Percentiles rank a stretch among this genome's conserved stretches.
Evolutionary conservation across 2,888 invertebrate genomes (phyloP).

Genomic region (Cinara cedri): DNA sequence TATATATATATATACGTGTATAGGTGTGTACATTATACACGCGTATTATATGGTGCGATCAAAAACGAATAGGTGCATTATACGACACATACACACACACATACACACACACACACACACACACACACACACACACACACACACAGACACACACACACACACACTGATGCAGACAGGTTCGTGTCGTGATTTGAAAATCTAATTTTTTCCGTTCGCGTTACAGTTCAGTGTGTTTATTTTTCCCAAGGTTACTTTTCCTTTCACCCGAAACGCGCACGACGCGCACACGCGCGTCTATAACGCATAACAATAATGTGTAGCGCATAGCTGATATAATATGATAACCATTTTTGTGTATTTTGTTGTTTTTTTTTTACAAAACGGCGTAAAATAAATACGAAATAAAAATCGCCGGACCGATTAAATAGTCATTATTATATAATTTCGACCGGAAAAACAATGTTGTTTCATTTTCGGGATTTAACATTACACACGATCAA

Average conservation of each 20-base stretch:
- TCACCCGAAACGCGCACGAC: conserved; percentile 38
- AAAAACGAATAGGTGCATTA: background rate
- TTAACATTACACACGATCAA: no score
- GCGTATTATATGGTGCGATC: background rate
- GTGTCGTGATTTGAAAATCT: conserved; percentile 37
- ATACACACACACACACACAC: no score
- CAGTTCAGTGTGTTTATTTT: background rate
- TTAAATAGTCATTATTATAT: no score
- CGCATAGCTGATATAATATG: no score
- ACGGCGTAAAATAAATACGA: background rate
- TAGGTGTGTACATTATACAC: no score
- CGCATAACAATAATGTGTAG: no score
- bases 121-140: background rate
- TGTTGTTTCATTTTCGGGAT: no score
- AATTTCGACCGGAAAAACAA: no score
- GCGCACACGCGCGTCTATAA: background rate
- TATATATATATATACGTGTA: background rate
- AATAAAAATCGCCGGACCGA: conserved; percentile 1
- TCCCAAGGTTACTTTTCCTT: conserved; percentile 47
- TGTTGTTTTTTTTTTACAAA: no score
- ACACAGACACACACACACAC: no score
- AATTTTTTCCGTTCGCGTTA: conserved; percentile 7
- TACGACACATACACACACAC: no score
- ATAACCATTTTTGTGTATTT: no score
- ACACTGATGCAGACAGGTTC: background rate